Percentiles rank a stretch among this genome's conserved stretches.
These are phyloP conservation scores for Argynnis bischoffii DNA, from an alignment of 2,888 invertebrate species.

Conservation along the genomic window DNA sequence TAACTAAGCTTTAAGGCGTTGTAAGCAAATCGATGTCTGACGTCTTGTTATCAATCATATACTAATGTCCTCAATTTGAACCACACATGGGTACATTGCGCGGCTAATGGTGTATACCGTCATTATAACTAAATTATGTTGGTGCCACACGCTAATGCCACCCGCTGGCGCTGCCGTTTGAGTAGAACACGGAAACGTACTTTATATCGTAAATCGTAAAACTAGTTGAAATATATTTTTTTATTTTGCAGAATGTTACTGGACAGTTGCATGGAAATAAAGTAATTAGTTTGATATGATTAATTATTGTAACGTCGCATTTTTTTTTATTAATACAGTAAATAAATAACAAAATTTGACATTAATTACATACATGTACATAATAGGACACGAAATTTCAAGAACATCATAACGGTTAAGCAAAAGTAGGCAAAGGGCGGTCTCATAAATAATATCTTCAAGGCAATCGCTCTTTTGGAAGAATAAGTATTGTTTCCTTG, in stretches of 20 bases:
- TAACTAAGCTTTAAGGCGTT: too few relatives aligned
- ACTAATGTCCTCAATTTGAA: constrained; percentile 39
- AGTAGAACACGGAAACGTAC: constrained; percentile 53
- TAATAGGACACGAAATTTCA: too few relatives aligned
- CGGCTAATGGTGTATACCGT: constrained; percentile 57
- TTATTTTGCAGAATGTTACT: not conserved
- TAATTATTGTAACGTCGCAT: too few relatives aligned
- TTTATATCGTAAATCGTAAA: constrained; percentile 34
- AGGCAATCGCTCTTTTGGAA: too few relatives aligned
- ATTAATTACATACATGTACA: too few relatives aligned
- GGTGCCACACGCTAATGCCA: constrained; percentile 59
- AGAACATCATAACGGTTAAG: too few relatives aligned
- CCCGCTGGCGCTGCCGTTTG: constrained; percentile 46
- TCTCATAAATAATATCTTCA: too few relatives aligned
- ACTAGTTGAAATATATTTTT: constrained; percentile 6
- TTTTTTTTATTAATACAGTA: too few relatives aligned
- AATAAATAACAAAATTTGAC: too few relatives aligned
- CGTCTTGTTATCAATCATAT: constrained; percentile 34
- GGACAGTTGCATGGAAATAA: not conserved
- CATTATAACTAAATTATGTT: constrained; percentile 71
- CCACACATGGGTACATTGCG: constrained; percentile 35
- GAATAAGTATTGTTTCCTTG: too few relatives aligned
- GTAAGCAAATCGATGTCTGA: constrained; percentile 23
- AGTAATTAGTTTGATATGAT: too few relatives aligned
- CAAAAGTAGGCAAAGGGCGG: too few relatives aligned